Evolutionary conservation across 2,888 invertebrate species (phyloP).

Genomic region (Hirudinaria manillensis): DNA sequence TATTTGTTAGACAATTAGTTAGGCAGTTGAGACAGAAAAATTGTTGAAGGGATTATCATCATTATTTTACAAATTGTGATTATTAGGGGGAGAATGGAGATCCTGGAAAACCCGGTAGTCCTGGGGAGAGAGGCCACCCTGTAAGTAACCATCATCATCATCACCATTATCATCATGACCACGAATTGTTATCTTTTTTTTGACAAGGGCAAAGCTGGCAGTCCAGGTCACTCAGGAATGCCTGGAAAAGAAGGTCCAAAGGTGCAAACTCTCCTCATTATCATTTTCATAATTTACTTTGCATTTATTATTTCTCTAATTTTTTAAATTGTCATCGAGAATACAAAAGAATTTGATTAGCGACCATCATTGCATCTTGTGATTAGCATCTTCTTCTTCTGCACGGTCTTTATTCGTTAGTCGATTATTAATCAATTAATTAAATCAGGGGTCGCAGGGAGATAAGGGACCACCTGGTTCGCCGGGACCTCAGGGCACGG

Average conservation of each 20-base stretch:
- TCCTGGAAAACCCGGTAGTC: slow-evolving; percentile 25
- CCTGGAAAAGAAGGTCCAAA: slow-evolving; percentile 12
- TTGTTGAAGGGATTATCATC: too few relatives aligned
- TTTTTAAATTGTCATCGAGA: too few relatives aligned
- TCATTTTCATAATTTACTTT: not conserved
- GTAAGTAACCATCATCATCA: not conserved
- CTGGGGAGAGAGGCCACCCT: slow-evolving; percentile 25
- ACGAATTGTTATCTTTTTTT: too few relatives aligned
- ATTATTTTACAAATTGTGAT: not conserved
- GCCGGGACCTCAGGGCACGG: not conserved
- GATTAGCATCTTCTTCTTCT: not conserved
- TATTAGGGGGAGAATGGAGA: slow-evolving; percentile 21
- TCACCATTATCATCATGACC: not conserved
- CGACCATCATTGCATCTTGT: not conserved
- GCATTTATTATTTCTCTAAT: not conserved
- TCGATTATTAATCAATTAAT: not conserved
- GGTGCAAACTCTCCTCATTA: not conserved
- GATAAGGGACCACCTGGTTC: not conserved
- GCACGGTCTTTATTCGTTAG: not conserved
- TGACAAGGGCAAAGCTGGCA: slow-evolving; percentile 3
- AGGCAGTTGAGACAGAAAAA: too few relatives aligned
- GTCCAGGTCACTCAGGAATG: not conserved
- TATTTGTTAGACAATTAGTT: too few relatives aligned
- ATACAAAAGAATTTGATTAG: not conserved
- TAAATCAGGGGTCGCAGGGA: not conserved